A percentile compares a stretch with the other conserved stretches of the same genome.
Evolutionary conservation across 92 coral and sea anemone genomes (phyloP).

Genomic region (Pocillopora meandrina): DNA sequence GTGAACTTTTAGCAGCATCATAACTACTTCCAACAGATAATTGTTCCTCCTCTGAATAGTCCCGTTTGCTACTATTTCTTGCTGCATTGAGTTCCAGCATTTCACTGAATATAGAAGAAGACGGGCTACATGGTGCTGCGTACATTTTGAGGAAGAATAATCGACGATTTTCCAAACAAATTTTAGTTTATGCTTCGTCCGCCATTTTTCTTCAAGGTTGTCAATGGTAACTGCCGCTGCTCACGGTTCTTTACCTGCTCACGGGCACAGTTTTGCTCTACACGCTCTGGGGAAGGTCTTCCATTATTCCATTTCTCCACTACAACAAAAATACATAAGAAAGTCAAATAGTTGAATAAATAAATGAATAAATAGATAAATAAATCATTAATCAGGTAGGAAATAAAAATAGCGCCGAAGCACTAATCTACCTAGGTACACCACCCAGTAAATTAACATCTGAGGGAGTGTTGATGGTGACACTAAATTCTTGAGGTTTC

Average conservation of each 20-base stretch:
- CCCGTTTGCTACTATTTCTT: conserved; percentile 60
- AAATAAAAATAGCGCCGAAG: too few relatives aligned
- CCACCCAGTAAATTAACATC: too few relatives aligned
- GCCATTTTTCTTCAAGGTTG: conserved; percentile 61
- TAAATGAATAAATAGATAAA: too few relatives aligned
- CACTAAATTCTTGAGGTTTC: too few relatives aligned
- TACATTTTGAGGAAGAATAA: conserved; percentile 61
- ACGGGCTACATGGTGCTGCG: conserved; percentile 81
- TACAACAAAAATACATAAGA: too few relatives aligned
- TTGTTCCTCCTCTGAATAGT: conserved; percentile 59
- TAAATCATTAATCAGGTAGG: too few relatives aligned
- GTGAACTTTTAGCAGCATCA: conserved; percentile 86
- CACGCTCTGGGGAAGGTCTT: too few relatives aligned
- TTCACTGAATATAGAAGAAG: conserved; percentile 87
- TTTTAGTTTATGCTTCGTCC: conserved; percentile 41
- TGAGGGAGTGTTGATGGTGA: too few relatives aligned
- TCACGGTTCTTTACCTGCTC: not conserved
- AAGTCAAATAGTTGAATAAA: too few relatives aligned
- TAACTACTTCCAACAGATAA: conserved; percentile 54
- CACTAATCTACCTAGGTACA: too few relatives aligned
- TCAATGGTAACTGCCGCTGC: conserved; percentile 59
- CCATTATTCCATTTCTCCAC: too few relatives aligned
- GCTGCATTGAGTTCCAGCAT: conserved; percentile 79
- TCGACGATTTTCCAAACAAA: not conserved
- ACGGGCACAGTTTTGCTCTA: not conserved